Evolutionary conservation across 2,113 vertebrate genomes (phyloP).

Genomic region (Hirundichthys speculiger): DNA sequence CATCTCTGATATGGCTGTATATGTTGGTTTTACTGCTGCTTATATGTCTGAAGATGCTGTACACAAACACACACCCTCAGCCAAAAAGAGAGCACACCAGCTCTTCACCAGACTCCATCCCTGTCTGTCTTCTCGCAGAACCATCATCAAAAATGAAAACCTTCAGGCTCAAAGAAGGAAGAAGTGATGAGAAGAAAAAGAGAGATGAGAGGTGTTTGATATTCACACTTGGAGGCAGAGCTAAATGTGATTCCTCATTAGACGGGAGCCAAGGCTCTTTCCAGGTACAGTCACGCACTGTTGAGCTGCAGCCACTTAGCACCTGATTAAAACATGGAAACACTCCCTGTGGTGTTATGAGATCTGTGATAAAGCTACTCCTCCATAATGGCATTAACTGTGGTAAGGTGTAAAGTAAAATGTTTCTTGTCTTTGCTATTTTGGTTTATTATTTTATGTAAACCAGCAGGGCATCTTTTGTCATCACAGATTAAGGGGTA

Average conservation of each 20-base stretch:
- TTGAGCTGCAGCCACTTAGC: slow-evolving; percentile 77
- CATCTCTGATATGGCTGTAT: neutral
- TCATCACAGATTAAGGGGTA: slow-evolving; percentile 19
- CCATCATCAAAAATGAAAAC: slow-evolving; percentile 59
- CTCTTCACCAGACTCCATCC: slow-evolving; percentile 5
- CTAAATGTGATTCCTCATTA: slow-evolving; percentile 74
- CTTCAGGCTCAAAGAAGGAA: slow-evolving; percentile 41
- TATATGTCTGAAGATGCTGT: slow-evolving; percentile 19
- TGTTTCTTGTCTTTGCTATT: slow-evolving; percentile 41
- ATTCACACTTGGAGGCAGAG: slow-evolving; percentile 71
- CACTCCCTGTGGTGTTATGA: slow-evolving; percentile 59
- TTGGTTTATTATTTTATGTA: slow-evolving; percentile 50
- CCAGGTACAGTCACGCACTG: slow-evolving; percentile 60
- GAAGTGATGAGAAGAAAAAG: slow-evolving; percentile 30
- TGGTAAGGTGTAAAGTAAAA: slow-evolving; percentile 54
- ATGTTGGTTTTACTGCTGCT: neutral
- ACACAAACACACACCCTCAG: neutral
- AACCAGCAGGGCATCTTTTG: slow-evolving; percentile 26
- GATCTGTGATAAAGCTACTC: slow-evolving; percentile 63
- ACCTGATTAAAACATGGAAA: slow-evolving; percentile 78
- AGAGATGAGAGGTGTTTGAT: slow-evolving; percentile 66
- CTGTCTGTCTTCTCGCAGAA: slow-evolving; percentile 20
- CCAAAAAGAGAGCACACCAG: slow-evolving; percentile 4
- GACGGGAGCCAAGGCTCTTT: slow-evolving; percentile 58
- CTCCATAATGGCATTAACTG: slow-evolving; percentile 46